Conservation (phyloP, 2,797 vertebrate species). For the Acanthis flammea region DNA sequence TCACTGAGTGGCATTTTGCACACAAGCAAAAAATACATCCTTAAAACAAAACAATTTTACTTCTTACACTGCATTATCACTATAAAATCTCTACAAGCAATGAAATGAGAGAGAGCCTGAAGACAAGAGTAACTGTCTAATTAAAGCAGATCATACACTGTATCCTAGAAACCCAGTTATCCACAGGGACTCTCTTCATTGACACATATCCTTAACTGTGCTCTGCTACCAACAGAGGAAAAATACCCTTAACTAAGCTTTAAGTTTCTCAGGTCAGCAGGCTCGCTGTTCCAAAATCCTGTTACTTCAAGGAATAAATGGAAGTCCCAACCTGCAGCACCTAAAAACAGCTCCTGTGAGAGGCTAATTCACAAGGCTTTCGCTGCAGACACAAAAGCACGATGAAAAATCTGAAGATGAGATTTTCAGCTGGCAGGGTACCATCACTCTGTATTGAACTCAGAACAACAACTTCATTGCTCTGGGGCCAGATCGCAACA, state of each 20-base stretch:
- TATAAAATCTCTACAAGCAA: background rate
- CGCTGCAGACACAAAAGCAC: background rate
- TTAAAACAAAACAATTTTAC: background rate
- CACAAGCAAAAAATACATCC: background rate
- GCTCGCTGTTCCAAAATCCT: background rate
- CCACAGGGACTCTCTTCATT: slow-evolving; percentile 16
- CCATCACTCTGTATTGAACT: background rate
- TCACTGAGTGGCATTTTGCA: background rate
- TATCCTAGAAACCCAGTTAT: slow-evolving; percentile 60
- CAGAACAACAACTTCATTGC: background rate
- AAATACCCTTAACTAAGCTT: background rate
- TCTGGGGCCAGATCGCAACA: background rate
- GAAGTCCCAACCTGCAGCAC: background rate
- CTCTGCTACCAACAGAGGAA: background rate
- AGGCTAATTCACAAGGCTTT: background rate
- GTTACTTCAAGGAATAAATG: background rate
- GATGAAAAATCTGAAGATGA: background rate
- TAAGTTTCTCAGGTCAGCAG: slow-evolving; percentile 16
- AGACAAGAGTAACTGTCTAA: slow-evolving; percentile 12
- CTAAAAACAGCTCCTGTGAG: background rate
- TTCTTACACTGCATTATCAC: background rate
- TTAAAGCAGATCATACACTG: slow-evolving; percentile 8
- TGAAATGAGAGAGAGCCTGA: background rate
- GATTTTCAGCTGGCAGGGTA: background rate
- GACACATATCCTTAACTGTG: slow-evolving; percentile 15